Evolutionary conservation across 2,888 invertebrate species (phyloP), one percentile per base, ranked within the genome.

Genomic region (Acrocyrtus sp.): DNA sequence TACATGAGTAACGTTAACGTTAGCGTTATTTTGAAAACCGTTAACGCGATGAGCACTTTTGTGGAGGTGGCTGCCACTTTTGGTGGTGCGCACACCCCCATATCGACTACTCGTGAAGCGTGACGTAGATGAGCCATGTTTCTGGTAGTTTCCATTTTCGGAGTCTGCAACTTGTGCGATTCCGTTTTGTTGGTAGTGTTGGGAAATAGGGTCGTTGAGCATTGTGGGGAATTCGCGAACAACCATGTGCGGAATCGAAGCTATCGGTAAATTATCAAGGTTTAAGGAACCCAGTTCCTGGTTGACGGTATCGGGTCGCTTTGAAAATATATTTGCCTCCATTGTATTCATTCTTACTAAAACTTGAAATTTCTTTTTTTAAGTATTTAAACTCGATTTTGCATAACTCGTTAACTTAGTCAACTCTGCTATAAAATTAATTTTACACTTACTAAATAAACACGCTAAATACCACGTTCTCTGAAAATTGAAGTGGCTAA

Each of bases 161-260:
- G 10, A 21, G 1, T 45, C 10, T 15, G 15, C 4, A 6, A 5
- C 8, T 5, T 6, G 45, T 19, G n/a, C 45, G 15, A 54, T 17
- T 4, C 60, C 62, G 39, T 68, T 63, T 15, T 53, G 56, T 5
- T 72, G 61, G 22, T 67, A 63, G 45, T 51, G 58, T 17, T 63
- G 56, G 12, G 26, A 27, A 41, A 60, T 39, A 6, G 26, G 63
- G 34, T 57, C 45, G 27, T 12, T 41, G 21, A 29, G 51, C 29
- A 53, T 22, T 10, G 77, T 75, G 6, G 80, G 80, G 26, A 75
- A 79, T 53, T 80, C 80, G 45, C 79, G 60, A 39, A 80, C 75
- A 2, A 80, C 74, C 70, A 79, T 76, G 39, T 77, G 79, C 5
- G 61, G 54, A 34, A 61, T 34, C 15, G 60, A 61, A n/a, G n/a